Base-by-base conservation (phyloP, 2,113 vertebrate species). In the Cheirogaleus medius region DNA sequence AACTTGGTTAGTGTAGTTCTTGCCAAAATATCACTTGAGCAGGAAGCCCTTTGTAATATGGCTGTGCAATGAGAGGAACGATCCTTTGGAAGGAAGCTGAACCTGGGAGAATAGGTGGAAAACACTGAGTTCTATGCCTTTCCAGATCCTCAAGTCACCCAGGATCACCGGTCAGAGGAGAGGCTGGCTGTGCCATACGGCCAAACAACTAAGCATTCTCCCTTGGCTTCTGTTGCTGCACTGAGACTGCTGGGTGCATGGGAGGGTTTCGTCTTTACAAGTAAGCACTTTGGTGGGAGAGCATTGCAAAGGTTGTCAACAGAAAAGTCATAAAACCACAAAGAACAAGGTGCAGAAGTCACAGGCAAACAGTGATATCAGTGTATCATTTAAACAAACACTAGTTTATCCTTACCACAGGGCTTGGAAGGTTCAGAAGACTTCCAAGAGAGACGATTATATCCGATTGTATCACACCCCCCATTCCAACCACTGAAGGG, bases 251-350 rank as follows among this genome's bases (percentile, higher is more conserved):
- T 8, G 10, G 64, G 88, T 42, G 34, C 21, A 15, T 0, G 8
- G 68, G n/a, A 52, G n/a, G 20, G n/a, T 32, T 73, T 60, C 21
- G 18, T 44, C 60, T 83, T 82, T 54, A 82, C 74, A 54, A 80
- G 68, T 29, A 76, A 95, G 93, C 95, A 94, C 97, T 95, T 95
- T 8, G 96, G 98, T 95, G 95, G 87, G 52, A 68, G 7, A 60
- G 29, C 56, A 54, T 1, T 68, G 52, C 58, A 49, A 66, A 52
- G 1, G 14, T 27, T 54, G 37, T 49, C 68, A 76, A 64, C 73
- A 86, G 78, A 80, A 84, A 29, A 29, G 25, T 39, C 54, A 29
- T 54, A 60, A 76, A 64, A 60, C n/a, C 83, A 87, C 85, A 54
- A 29, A 63, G 42, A 68, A 87, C 78, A 27, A 44, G 34, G 44